Base-by-base conservation (phyloP, 92 coral and sea anemone genomes). In the Blastomussa wellsi region DNA sequence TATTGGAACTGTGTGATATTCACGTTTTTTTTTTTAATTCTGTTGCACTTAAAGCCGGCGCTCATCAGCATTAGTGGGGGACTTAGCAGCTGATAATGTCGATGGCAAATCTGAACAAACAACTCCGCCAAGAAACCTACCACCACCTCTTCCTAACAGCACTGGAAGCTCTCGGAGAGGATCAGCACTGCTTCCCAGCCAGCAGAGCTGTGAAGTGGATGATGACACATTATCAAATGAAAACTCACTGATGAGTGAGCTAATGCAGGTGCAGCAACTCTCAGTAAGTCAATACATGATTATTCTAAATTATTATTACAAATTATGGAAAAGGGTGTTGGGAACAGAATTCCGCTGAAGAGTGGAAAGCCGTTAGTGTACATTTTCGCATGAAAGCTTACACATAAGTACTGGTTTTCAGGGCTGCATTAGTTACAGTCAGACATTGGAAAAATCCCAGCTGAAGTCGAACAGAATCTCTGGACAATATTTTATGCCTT, bases 191-290 rank as follows among this genome's bases (percentile, higher is more conserved):
- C 89, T 94, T 20, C 98, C 98, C 7, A 37, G 79, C 48, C 95
- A 94, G 76, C 95, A 94, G 76, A 90, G 89, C 79, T 93, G 95
- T 66, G 98, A 94, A 74, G 92, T 92, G 16, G 98, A 94, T 68
- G 98, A 92, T 12, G 91, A 86, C 29, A 20, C 38, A 12, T 8
- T 65, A 8, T 4, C 90, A 66, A 92, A 92, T 80, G 98, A 94
- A 86, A 90, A 78, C 82, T 94, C 98, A 48, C 78, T 94, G 16
- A 79, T 92, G 89, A 88, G 88, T 11, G 98, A 94, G 69, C 52
- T 94, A 8, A 92, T 83, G 72, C 90, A 91, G 51, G 98, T 91
- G 28, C 89, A 88, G 36, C 90, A 72, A 41, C 85, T 77, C 1
- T 69, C 95, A 78, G 98, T 94, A 90, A 79, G 97, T 79, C 44